Evolutionary conservation across 2,113 vertebrate species (phyloP), one percentile per base, ranked within the genome.

Genomic region (Apteryx mantelli): DNA sequence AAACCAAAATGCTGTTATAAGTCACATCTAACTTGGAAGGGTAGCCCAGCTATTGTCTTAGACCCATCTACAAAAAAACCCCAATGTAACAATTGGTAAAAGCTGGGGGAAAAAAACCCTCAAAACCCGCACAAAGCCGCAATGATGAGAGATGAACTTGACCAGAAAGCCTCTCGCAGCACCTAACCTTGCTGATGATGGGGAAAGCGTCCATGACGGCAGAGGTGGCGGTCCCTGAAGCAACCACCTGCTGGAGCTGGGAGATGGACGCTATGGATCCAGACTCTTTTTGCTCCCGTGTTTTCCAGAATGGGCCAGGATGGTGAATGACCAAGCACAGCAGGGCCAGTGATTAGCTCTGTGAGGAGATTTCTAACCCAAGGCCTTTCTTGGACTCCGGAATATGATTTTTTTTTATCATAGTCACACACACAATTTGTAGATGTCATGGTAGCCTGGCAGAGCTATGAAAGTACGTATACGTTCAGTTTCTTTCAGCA

Each of bases 361-460:
- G 1, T 46, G 52, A 58, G 50, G 52, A 42, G 28, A 46, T 86
- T 66, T 82, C 65, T 76, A 78, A 50, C 19, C 25, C 36, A 12
- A 7, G 83, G 64, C 65, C 91, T 56, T 82, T 81, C 69, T 65
- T 66, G 78, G n/a, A 56, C 24, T 60, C 78, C 74, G 73, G 84
- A 79, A 36, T 74, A 80, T 92, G 87, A 90, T 32, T 60, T 60
- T 79, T 74, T 93, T 65, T 58, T 74, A 68, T 68, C 78, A 36
- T 69, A 93, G 76, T 87, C 93, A 92, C 78, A 74, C 63, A 30
- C 36, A 40, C 74, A 28, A 89, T 88, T 93, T 60, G 52, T 93
- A 89, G 82, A 85, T 78, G 53, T n/a, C 42, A 28, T 84, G 86
- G 95, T 86, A 96, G 92, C 83, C 82, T 91, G 34, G 61, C 40